phyloP scores from a whole-genome alignment of 2,113 vertebrate species.

The Spilogale gracilis region DNA sequence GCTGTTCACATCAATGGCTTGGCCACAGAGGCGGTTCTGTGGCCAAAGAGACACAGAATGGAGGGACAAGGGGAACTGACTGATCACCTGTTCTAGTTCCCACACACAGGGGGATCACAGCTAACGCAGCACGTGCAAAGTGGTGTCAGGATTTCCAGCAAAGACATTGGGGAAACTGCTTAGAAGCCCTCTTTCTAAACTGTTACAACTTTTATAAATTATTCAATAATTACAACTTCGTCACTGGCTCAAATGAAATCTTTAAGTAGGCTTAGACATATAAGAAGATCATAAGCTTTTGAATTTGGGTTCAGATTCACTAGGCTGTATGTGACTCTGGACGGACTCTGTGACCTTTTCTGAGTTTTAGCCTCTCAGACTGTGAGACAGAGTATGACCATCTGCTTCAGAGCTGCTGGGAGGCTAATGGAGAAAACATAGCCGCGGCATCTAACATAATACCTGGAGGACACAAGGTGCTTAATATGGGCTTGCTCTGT shows the following conservation, averaged over 20 bases:
- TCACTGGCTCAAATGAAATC: conserved; percentile 33
- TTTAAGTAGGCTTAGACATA: neutral
- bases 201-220: neutral
- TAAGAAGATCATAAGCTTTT: conserved; percentile 5
- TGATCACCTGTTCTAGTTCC: neutral
- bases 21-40: conserved; percentile 53
- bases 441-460: neutral
- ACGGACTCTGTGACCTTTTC: neutral
- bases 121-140: neutral
- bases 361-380: neutral
- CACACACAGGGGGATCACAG: neutral
- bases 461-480: neutral
- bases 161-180: neutral
- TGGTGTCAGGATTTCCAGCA: neutral
- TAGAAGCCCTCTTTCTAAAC: neutral
- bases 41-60: conserved; percentile 13
- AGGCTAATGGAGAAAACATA: neutral
- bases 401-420: neutral
- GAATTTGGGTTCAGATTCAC: neutral
- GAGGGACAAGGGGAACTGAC: neutral
- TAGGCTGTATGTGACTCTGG: neutral
- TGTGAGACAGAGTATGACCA: neutral
- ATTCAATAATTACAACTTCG: neutral
- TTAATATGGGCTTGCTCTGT: neutral
- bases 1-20: conserved; percentile 66